These are phyloP conservation scores for Centropristis striata DNA, from an alignment of 2,113 vertebrate genomes.

Conservation along the genomic window DNA sequence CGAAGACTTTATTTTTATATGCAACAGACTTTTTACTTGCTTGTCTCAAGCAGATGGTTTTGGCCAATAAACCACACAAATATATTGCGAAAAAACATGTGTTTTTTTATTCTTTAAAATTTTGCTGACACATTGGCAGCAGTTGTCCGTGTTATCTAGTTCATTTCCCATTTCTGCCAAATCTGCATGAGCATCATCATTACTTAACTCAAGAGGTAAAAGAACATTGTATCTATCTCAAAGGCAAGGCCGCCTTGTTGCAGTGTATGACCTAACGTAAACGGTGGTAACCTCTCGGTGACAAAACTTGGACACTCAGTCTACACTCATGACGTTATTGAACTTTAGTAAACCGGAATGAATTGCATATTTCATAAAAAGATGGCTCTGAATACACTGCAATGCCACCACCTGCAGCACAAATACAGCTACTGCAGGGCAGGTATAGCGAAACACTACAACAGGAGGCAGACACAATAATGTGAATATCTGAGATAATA, in stretches of 20 bases:
- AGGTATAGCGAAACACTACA: background rate
- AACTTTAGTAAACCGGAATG: constrained; percentile 42
- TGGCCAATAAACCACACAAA: background rate
- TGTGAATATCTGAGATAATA: background rate
- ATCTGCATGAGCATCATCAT: background rate
- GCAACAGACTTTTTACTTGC: background rate
- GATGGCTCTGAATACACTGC: background rate
- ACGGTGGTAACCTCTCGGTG: constrained; percentile 22
- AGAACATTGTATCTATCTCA: constrained; percentile 1
- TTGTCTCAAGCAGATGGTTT: background rate
- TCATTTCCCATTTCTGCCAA: background rate
- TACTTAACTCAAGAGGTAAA: constrained; percentile 26
- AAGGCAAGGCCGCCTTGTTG: constrained; percentile 5
- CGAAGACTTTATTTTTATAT: background rate
- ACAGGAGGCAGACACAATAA: background rate
- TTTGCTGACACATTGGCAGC: background rate
- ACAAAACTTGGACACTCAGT: background rate
- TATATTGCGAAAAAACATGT: too few relatives aligned
- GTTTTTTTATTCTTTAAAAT: too few relatives aligned
- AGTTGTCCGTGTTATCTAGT: background rate
- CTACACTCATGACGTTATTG: constrained; percentile 1
- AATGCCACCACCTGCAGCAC: constrained; percentile 52
- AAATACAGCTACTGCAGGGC: constrained; percentile 23
- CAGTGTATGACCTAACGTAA: constrained; percentile 29
- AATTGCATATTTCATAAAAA: background rate